Conservation (phyloP, 1,140 invertebrate species). For the Monochamus saltuarius region DNA sequence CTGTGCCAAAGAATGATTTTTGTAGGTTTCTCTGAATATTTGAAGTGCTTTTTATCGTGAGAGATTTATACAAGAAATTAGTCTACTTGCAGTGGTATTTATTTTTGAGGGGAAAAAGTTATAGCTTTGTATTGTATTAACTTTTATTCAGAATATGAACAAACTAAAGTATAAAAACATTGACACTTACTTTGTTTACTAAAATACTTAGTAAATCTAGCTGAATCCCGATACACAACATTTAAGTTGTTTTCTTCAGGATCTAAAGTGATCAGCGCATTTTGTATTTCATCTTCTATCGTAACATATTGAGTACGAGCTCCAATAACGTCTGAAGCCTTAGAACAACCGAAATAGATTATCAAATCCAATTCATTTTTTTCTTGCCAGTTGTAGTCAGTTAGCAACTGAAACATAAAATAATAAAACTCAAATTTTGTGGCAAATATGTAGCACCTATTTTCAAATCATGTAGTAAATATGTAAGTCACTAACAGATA, state of each 20-base stretch:
- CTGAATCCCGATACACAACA: conserved; percentile 68
- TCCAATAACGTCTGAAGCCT: conserved; percentile 46
- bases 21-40: too few species aligned
- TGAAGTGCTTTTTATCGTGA: too few species aligned
- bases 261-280: conserved; percentile 56
- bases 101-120: too few species aligned
- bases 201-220: conserved; percentile 52
- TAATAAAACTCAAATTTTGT: too few species aligned
- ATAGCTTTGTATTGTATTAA: background rate
- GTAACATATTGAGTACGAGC: conserved; percentile 58
- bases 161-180: conserved; percentile 47
- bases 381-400: conserved; percentile 53
- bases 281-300: conserved; percentile 52
- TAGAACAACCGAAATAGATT: conserved; percentile 58
- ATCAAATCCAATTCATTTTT: conserved; percentile 59
- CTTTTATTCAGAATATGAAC: conserved; percentile 46
- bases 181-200: conserved; percentile 46
- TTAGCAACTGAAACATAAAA: conserved; percentile 50
- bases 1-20: too few species aligned
- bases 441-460: too few species aligned
- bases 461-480: too few species aligned
- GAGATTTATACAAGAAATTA: too few species aligned
- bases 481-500: too few species aligned
- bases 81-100: too few species aligned
- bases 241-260: conserved; percentile 64